Evolutionary conservation across 2,888 invertebrate species (phyloP).

Genomic region (Octodonta nipae): DNA sequence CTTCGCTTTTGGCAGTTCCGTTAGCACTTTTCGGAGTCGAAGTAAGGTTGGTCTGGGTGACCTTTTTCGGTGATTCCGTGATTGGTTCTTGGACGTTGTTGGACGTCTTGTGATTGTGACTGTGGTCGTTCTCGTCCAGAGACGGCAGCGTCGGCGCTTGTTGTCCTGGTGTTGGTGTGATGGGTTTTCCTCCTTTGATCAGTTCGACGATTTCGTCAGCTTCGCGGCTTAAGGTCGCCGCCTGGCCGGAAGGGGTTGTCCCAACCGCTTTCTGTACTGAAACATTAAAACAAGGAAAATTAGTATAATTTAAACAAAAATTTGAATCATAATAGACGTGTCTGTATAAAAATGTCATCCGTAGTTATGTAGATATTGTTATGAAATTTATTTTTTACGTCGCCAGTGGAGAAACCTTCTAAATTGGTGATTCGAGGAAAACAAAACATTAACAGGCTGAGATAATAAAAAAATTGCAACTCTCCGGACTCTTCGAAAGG

Average conservation of each 20-base stretch:
- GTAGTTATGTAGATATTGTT: too few relatives aligned
- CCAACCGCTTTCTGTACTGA: conserved; percentile 88
- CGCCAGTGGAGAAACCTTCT: too few relatives aligned
- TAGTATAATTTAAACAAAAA: too few relatives aligned
- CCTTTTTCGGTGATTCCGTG: conserved; percentile 24
- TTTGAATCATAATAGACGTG: too few relatives aligned
- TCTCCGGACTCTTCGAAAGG: too few relatives aligned
- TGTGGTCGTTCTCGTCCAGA: conserved; percentile 15
- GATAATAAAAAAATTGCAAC: too few relatives aligned
- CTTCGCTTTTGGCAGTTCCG: conserved; percentile 26
- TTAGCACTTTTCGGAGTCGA: conserved; percentile 26
- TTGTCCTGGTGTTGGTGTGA: conserved; percentile 55
- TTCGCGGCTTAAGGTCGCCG: conserved; percentile 83
- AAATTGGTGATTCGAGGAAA: too few relatives aligned
- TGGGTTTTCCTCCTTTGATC: conserved; percentile 82
- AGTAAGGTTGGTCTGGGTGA: conserved; percentile 31
- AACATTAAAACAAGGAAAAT: conserved; percentile 18
- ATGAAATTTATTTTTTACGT: too few relatives aligned
- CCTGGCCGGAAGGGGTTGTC: conserved; percentile 96
- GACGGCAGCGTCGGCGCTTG: conserved; percentile 41
- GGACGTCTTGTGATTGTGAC: not conserved
- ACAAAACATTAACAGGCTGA: too few relatives aligned
- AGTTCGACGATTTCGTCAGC: conserved; percentile 92
- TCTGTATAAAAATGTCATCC: too few relatives aligned
- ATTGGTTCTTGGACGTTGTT: conserved; percentile 19